Conservation (phyloP, 1,140 invertebrate genomes). For the Leptopilina clavipes region DNA sequence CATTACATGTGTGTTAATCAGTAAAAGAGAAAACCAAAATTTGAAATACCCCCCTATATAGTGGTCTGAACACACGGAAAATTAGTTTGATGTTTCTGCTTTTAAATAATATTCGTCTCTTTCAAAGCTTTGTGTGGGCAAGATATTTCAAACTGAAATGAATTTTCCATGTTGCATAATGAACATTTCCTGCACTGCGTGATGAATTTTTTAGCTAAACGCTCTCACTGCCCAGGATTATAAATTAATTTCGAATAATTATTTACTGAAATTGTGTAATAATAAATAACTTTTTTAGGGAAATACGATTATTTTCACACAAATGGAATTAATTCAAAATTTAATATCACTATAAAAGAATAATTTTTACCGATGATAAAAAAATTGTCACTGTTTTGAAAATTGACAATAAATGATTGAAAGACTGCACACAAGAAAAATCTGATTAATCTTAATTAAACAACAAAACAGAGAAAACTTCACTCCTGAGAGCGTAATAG, state of each 20-base stretch:
- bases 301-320: no score
- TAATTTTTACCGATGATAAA: no score
- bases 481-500: background rate
- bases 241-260: slow-evolving; percentile 8
- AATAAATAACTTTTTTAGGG: no score
- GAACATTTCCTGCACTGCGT: background rate
- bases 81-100: background rate
- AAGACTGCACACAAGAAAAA: no score
- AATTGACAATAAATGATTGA: no score
- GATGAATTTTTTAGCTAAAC: slow-evolving; percentile 20
- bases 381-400: no score
- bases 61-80: background rate
- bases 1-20: no score
- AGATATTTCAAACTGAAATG: slow-evolving; percentile 15
- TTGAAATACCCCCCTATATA: no score
- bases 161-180: background rate
- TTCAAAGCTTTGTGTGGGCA: background rate
- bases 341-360: no score
- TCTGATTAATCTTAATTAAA: no score
- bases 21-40: no score
- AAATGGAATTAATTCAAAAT: no score
- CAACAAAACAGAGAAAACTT: background rate
- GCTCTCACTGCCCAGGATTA: background rate
- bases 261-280: background rate
- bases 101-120: background rate